phyloP scores from a whole-genome alignment of 2,888 invertebrate genomes.

The Troides oblongomaculatus region DNA sequence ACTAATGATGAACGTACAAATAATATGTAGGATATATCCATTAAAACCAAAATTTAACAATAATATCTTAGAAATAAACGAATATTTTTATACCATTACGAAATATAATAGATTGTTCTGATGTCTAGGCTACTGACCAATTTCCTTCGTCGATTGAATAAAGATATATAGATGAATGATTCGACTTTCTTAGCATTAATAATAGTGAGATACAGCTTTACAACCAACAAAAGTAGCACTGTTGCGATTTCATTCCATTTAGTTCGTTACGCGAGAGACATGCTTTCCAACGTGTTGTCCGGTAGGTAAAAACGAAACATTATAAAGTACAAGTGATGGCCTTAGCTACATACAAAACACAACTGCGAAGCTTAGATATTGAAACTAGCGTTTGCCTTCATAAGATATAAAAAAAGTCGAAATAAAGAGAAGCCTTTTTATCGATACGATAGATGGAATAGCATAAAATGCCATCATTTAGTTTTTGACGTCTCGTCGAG shows the following conservation, averaged over 20 bases:
- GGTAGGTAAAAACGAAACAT: conserved; percentile 51
- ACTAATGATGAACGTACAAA: conserved; percentile 74
- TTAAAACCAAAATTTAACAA: conserved; percentile 54
- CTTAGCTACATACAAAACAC: conserved; percentile 61
- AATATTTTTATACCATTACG: conserved; percentile 74
- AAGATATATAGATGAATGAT: conserved; percentile 39
- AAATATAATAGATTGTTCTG: conserved; percentile 54
- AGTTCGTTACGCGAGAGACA: conserved; percentile 46
- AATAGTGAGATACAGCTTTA: conserved; percentile 65
- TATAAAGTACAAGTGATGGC: conserved; percentile 74
- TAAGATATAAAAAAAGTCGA: conserved; percentile 50
- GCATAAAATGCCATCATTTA: conserved; percentile 66
- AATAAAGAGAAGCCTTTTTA: conserved; percentile 51
- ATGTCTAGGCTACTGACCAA: conserved; percentile 63
- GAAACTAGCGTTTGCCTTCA: conserved; percentile 51
- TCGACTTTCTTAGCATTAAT: conserved; percentile 46
- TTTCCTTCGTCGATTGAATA: conserved; percentile 48
- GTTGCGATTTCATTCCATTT: conserved; percentile 64
- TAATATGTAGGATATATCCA: conserved; percentile 66
- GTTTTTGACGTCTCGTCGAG: conserved; percentile 55
- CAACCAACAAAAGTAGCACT: conserved; percentile 54
- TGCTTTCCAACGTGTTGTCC: conserved; percentile 41
- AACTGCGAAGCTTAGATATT: conserved; percentile 53
- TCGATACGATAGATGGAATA: conserved; percentile 59
- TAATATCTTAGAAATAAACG: conserved; percentile 51